Base-by-base conservation (phyloP, 2,888 invertebrate species). In the Philopedon plagiatum region DNA sequence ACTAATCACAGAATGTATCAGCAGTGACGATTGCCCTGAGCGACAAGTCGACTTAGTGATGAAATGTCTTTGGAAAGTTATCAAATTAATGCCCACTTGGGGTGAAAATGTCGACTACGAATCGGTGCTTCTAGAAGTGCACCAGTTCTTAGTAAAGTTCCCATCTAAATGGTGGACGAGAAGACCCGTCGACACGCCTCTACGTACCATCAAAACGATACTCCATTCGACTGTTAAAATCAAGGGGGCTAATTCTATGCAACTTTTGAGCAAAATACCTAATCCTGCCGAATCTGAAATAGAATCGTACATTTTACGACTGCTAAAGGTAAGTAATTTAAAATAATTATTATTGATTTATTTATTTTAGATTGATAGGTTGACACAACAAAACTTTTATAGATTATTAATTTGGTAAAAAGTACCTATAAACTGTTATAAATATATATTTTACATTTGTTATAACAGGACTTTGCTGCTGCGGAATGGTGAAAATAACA, bases 51-150 rank as follows among this genome's bases (percentile, higher is more conserved):
- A 96, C 82, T 86, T 96, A 49, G 90, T 94, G 0, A 94, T 96
- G 90, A 96, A 97, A 87, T 98, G 98, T 84, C 90, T 97, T 82
- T 98, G 98, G 98, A 94, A 96, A 83, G 93, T 96, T 70, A 91
- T 97, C 13, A 95, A 96, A 85, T 91, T 94, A 86, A 91, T 98
- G 81, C 91, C 94, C 0, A 90, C 92, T 58, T 95, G 96, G 91
- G 89, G 91, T 34, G 88, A 89, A 7, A 90, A 91, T 1, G 88
- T 94, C 26, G 92, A 94, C 84, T 94, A 93, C 77, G 94, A 94
- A 82, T 89, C 89, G 1, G 91, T 95, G 66, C 86, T 98, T 15
- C 87, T 91, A 69, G 96, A 97, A 84, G 92, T 96, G 72, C 96
- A 98, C 82, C 87, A 92, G 75, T 98, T 98, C 86, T 91, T 98